Percentiles rank a stretch among this genome's conserved stretches.
Evolutionary conservation across 2,797 vertebrate species (phyloP).

Genomic region (Crenuchus spilurus): DNA sequence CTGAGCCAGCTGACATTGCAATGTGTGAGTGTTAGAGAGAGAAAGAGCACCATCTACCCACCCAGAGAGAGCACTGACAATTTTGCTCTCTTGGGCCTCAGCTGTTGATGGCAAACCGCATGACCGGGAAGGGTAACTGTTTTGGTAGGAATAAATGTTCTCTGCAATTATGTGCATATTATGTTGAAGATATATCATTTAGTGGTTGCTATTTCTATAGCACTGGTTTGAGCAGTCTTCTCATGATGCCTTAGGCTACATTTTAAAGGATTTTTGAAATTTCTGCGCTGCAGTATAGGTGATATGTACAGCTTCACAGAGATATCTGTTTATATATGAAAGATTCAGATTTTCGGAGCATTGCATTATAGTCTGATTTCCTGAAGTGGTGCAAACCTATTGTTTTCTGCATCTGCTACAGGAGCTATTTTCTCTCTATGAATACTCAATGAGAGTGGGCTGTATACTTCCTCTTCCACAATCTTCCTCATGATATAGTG

Average conservation of each 20-base stretch:
- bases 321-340: not conserved
- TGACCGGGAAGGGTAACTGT: too few relatives aligned
- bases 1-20: too few relatives aligned
- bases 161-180: not conserved
- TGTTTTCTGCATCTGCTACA: constrained; percentile 23
- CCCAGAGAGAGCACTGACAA: too few relatives aligned
- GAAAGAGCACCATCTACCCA: too few relatives aligned
- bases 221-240: too few relatives aligned
- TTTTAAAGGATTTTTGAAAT: too few relatives aligned
- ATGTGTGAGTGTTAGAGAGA: too few relatives aligned
- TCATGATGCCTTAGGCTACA: not conserved
- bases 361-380: constrained; percentile 22
- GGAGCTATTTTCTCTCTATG: constrained; percentile 12
- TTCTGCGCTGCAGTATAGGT: not conserved
- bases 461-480: not conserved
- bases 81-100: too few relatives aligned
- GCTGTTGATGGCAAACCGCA: too few relatives aligned
- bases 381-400: constrained; percentile 2
- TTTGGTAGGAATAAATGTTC: not conserved
- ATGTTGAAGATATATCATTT: not conserved
- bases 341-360: not conserved
- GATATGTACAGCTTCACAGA: not conserved
- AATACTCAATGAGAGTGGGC: constrained; percentile 16
- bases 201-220: constrained; percentile 4
- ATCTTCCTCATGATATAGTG: constrained; percentile 1